phyloP scores from a whole-genome alignment of 1,140 invertebrate species.

The Brachionus angularis region DNA sequence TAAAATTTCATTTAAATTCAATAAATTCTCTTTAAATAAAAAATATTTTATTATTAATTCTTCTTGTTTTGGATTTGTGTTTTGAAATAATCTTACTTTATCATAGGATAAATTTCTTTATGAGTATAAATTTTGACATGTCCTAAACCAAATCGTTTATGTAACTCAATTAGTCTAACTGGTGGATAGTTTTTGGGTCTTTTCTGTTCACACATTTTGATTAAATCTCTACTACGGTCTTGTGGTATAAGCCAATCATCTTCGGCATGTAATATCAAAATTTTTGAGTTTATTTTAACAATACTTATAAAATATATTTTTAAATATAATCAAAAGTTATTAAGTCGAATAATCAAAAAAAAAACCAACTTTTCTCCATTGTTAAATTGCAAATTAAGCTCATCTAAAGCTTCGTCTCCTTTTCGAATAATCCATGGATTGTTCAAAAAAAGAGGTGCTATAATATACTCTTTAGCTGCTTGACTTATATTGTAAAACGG shows the following conservation, averaged over 20 bases:
- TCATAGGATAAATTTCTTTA: conserved; percentile 18
- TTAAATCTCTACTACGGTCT: conserved; percentile 11
- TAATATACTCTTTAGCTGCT: conserved; percentile 17
- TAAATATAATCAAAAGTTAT: background rate
- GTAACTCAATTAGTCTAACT: conserved; percentile 21
- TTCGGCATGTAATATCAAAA: conserved; percentile 40
- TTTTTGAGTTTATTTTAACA: conserved; percentile 2
- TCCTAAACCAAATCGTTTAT: conserved; percentile 30
- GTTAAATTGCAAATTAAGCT: conserved; percentile 31
- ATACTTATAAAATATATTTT: background rate
- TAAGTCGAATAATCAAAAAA: background rate
- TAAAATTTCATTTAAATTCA: conserved; percentile 2
- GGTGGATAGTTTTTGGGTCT: conserved; percentile 34
- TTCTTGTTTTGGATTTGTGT: too few species aligned
- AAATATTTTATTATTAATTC: background rate
- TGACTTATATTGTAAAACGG: conserved; percentile 41
- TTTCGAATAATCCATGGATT: conserved; percentile 26
- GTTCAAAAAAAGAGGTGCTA: conserved; percentile 24
- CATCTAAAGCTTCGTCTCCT: background rate
- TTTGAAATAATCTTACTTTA: conserved; percentile 5
- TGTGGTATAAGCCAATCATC: conserved; percentile 39
- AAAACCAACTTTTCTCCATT: conserved; percentile 16
- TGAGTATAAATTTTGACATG: conserved; percentile 29
- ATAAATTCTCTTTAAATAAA: conserved; percentile 27
- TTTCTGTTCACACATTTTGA: conserved; percentile 15